Base-by-base conservation (phyloP, 2,113 vertebrate species). In the Accipiter cooperii region DNA sequence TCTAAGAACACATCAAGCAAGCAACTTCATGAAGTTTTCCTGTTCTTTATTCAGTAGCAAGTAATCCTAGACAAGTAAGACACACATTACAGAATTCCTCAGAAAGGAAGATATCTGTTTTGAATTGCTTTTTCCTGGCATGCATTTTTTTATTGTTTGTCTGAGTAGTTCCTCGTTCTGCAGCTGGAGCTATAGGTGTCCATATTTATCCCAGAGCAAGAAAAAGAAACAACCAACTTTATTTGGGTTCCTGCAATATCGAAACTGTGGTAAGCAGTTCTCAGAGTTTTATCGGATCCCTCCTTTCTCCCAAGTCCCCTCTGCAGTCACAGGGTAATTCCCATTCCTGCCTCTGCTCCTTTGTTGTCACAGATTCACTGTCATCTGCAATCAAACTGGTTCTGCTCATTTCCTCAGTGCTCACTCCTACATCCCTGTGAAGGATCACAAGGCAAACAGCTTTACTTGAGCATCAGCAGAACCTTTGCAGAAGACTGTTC, bases 361-460 rank as follows among this genome's bases (percentile, higher is more conserved):
- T 42, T 31, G 29, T 19, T 49, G 18, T 44, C 33, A 33, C 22
- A 64, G 47, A 81, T 73, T 40, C 52, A 5, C 44, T 60, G 34
- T 55, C 34, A 61, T 57, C 64, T 80, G 5, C 49, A 77, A 60
- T 20, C 40, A 63, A 44, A 58, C 20, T 25, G 33, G 10, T 44
- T 60, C 52, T 80, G 17, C 46, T 54, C 44, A 84, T 20, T 6
- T 86, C 38, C 47, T 73, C 0, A 0, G 31, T 0, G 0, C 38
- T 76, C 29, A 4, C 47, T 76, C n/a, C 25, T 42, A 24, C 16
- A 58, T 20, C 8, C 25, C 25, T 8, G 3, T 12, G 40, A 77
- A 61, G 40, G 34, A 28, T 36, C 33, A 69, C 34, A 76, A n/a
- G 25, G 19, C 60, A 63, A 89, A 60, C 0, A 1, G 33, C 26